Conservation (phyloP, 2,797 vertebrate species). For the Silurus lanzhouensis region DNA sequence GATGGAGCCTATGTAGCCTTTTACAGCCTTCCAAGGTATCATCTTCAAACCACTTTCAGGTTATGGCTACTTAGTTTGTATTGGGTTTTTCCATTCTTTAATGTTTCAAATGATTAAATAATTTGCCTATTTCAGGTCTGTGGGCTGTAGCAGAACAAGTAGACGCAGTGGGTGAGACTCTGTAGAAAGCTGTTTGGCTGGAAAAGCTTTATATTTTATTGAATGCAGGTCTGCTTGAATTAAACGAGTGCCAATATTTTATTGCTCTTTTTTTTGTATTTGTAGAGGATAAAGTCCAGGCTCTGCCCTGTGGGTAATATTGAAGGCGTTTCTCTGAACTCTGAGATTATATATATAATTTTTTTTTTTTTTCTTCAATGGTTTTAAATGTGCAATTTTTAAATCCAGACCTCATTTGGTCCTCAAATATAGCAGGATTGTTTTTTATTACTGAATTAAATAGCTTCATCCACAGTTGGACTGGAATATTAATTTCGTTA, state of each 20-base stretch:
- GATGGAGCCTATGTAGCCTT: background rate
- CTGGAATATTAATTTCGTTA: constrained; percentile 1
- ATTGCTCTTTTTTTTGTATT: constrained; percentile 7
- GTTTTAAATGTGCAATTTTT: background rate
- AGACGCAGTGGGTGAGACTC: background rate
- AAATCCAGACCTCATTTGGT: constrained; percentile 1
- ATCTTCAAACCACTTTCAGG: background rate
- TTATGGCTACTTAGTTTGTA: background rate
- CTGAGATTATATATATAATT: background rate
- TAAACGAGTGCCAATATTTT: constrained; percentile 17
- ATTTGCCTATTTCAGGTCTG: background rate
- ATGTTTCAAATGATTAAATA: background rate
- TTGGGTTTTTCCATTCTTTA: background rate
- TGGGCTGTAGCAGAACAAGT: background rate
- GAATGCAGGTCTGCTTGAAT: background rate
- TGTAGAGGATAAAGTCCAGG: background rate
- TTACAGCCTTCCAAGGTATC: background rate
- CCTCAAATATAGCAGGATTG: background rate
- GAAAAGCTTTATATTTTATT: constrained; percentile 12
- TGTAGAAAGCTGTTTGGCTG: background rate
- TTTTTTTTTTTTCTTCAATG: background rate
- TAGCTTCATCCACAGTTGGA: background rate
- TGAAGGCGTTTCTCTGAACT: constrained; percentile 1
- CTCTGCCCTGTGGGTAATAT: background rate
- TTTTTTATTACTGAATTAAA: constrained; percentile 13